Evolutionary conservation across 2,797 vertebrate genomes (phyloP).

Genomic region (Sebastes hubbsi): DNA sequence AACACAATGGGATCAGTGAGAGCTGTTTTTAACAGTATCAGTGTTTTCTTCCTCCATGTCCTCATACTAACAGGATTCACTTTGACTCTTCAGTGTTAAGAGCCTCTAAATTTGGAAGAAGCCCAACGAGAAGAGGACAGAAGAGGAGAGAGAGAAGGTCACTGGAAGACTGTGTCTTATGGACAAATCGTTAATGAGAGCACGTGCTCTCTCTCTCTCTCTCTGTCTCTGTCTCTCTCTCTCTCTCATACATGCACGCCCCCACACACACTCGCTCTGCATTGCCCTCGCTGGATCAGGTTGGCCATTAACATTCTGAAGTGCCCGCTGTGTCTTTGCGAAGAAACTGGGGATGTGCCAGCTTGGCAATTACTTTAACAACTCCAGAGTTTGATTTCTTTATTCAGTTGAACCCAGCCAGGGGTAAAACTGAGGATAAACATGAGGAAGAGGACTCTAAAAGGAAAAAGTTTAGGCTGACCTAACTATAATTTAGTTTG

Average conservation of each 20-base stretch:
- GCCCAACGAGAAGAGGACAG: constrained; percentile 7
- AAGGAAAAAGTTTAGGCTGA: constrained; percentile 48
- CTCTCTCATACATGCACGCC: not conserved
- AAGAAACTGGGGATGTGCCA: constrained; percentile 75
- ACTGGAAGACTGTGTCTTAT: constrained; percentile 39
- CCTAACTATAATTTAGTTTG: constrained; percentile 7
- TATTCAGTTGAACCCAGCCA: constrained; percentile 60
- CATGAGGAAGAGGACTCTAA: constrained; percentile 36
- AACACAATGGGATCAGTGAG: constrained; percentile 1
- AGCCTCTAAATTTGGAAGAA: constrained; percentile 47
- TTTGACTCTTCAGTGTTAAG: constrained; percentile 28
- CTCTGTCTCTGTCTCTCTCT: not conserved
- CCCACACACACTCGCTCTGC: constrained; percentile 26
- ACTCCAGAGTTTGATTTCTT: constrained; percentile 74
- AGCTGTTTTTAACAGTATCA: constrained; percentile 8
- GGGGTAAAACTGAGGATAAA: constrained; percentile 58
- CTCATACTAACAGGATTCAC: constrained; percentile 30
- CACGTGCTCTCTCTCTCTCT: not conserved
- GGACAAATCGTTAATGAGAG: constrained; percentile 36
- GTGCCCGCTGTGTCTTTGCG: constrained; percentile 64
- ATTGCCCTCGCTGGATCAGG: constrained; percentile 64
- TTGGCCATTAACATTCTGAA: constrained; percentile 79
- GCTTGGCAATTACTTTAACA: constrained; percentile 82
- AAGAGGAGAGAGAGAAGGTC: constrained; percentile 53
- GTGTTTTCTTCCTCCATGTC: constrained; percentile 14